Conservation (phyloP, 1,140 invertebrate genomes). For the Cydia fagiglandana region DNA sequence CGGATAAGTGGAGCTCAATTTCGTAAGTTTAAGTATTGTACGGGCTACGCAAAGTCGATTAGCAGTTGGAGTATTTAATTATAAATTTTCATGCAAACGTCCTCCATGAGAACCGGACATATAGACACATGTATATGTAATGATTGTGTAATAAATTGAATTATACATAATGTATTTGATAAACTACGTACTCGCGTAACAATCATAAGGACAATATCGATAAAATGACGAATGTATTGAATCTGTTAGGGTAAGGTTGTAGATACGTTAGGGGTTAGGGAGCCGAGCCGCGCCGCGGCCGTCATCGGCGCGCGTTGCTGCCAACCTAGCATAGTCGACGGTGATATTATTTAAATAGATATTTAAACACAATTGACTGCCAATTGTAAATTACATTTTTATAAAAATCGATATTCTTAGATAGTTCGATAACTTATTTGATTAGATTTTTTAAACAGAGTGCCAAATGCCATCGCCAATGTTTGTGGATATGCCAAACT, state of each 20-base stretch:
- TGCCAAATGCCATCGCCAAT: conserved; percentile 62
- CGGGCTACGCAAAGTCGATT: conserved; percentile 59
- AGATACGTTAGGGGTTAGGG: conserved; percentile 61
- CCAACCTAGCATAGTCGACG: conserved; percentile 64
- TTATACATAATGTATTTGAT: conserved; percentile 76
- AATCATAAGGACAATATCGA: conserved; percentile 78
- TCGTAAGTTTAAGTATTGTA: conserved; percentile 71
- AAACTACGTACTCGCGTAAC: conserved; percentile 77
- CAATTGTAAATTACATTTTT: conserved; percentile 75
- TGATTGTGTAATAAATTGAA: conserved; percentile 55
- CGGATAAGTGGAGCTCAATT: conserved; percentile 77
- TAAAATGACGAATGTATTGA: conserved; percentile 70
- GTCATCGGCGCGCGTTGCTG: conserved; percentile 48
- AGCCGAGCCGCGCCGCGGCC: conserved; percentile 42
- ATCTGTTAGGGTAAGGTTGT: conserved; percentile 67
- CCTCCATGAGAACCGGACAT: conserved; percentile 65
- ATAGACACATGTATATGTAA: conserved; percentile 62
- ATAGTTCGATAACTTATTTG: conserved; percentile 75
- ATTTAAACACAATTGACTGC: conserved; percentile 75
- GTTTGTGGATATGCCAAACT: conserved; percentile 50
- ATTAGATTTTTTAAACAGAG: conserved; percentile 68
- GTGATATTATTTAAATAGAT: conserved; percentile 74
- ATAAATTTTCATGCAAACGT: conserved; percentile 66
- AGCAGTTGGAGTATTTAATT: conserved; percentile 52
- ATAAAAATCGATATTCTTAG: conserved; percentile 75